Base-by-base conservation (phyloP, 2,888 invertebrate species). In the Meteorus colon region DNA sequence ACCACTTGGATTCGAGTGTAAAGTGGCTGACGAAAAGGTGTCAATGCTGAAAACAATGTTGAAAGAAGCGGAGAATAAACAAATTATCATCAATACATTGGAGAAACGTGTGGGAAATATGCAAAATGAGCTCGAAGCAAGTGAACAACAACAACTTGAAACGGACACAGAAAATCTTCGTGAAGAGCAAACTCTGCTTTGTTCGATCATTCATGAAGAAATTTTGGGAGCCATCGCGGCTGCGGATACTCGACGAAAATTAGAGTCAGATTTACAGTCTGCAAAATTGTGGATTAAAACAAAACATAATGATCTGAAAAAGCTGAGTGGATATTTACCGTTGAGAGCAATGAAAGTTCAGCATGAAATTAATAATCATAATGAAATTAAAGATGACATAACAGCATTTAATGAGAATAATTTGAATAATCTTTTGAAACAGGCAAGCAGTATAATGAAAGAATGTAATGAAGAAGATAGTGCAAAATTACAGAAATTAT, bases 21-120 rank as follows among this genome's bases (percentile, higher is more conserved):
- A 94, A 82, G 93, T 94, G 59, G 94, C 94, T 0, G 96, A 96
- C 83, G 94, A 94, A 78, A 92, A 93, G 75, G 93, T 95, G 66
- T 94, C 94, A 84, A 91, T 93, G 82, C 90, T 95, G 60, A 96
- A 95, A 90, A 93, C 93, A 71, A 90, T 96, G 74, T 90, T 95
- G 70, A 96, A 96, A 89, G 97, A 97, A 89, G 94, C 96, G 1
- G 96, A 96, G 84, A 94, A 95, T 10, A 96, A 97, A 88, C 94
- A 95, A 84, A 93, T 95, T 0, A 92, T 96, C 5, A 94, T 96
- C 75, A 96, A 96, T 83, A 95, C 95, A 0, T 90, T 98, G 34
- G 95, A 96, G 82, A 96, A 96, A 89, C 94, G 96, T 77, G 93
- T 97, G 16, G 93, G 93, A 78, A 95, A 96, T 81, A 95, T 97